phyloP scores from a whole-genome alignment of 2,113 vertebrate species.

The Typhlomys cinereus region DNA sequence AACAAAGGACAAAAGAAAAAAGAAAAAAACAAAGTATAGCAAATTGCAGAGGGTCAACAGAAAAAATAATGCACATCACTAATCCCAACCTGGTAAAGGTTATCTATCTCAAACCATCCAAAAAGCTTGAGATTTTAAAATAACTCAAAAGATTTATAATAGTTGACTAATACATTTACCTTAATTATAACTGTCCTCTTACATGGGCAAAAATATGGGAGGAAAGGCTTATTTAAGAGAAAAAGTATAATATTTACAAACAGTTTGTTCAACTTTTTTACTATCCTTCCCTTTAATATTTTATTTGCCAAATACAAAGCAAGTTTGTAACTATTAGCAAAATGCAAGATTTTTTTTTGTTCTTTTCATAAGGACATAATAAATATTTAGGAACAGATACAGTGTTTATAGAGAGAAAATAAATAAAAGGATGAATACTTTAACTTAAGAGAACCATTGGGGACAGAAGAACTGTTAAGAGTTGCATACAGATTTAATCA shows the following conservation, averaged over 20 bases:
- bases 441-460: neutral
- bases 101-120: neutral
- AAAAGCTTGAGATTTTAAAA: neutral
- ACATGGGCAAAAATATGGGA: neutral
- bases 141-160: neutral
- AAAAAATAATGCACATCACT: neutral
- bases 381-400: neutral
- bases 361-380: constrained; percentile 18
- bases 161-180: neutral
- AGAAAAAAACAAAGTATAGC: neutral
- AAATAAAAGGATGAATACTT: too few relatives aligned
- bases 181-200: neutral
- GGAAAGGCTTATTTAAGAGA: neutral
- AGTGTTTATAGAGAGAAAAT: constrained; percentile 16
- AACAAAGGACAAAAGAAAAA: constrained; percentile 27
- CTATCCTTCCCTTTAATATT: neutral
- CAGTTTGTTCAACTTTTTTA: neutral
- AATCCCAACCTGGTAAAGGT: neutral
- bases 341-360: neutral
- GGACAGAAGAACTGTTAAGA: neutral
- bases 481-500: neutral
- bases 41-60: neutral
- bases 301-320: neutral
- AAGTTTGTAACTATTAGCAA: neutral
- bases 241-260: neutral